A percentile compares a stretch with the other conserved stretches of the same genome.
Conservation (phyloP, 2,888 invertebrate genomes). For the Caenorhabditis zanzibari region DNA sequence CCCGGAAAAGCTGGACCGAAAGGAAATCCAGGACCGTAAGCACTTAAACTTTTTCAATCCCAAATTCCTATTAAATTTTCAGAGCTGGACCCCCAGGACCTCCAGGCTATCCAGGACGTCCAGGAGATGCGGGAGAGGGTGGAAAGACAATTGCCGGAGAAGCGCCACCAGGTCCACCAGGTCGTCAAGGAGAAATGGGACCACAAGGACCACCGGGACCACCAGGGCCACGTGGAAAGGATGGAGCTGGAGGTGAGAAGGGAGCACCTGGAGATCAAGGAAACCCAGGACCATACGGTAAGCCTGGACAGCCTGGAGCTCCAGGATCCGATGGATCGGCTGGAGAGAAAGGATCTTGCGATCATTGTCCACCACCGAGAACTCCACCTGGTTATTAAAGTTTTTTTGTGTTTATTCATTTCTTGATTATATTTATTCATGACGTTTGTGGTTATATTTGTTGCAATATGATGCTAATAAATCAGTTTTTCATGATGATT, state of each 20-base stretch:
- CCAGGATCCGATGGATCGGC: constrained; percentile 73
- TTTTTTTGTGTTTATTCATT: constrained; percentile 4
- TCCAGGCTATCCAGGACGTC: constrained; percentile 79
- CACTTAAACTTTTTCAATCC: not conserved
- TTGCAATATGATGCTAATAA: constrained; percentile 37
- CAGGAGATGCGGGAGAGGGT: constrained; percentile 77
- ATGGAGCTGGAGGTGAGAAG: constrained; percentile 77
- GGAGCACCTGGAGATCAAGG: constrained; percentile 82
- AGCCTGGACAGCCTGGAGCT: constrained; percentile 77
- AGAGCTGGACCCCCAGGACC: constrained; percentile 74
- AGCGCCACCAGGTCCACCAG: constrained; percentile 77
- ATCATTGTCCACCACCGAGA: constrained; percentile 80
- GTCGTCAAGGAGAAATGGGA: constrained; percentile 80
- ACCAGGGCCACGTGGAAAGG: constrained; percentile 77
- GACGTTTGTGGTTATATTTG: constrained; percentile 28
- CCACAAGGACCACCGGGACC: constrained; percentile 77
- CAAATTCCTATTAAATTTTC: not conserved
- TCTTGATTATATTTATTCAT: constrained; percentile 14
- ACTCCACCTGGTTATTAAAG: constrained; percentile 81
- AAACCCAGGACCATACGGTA: constrained; percentile 80
- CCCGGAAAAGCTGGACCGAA: constrained; percentile 77
- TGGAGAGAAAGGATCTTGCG: constrained; percentile 79
- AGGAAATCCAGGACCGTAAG: constrained; percentile 76
- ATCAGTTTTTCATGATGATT: constrained; percentile 7
- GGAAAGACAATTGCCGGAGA: constrained; percentile 72